Conservation (phyloP, 2,888 invertebrate genomes). For the Diarsia rubi region DNA sequence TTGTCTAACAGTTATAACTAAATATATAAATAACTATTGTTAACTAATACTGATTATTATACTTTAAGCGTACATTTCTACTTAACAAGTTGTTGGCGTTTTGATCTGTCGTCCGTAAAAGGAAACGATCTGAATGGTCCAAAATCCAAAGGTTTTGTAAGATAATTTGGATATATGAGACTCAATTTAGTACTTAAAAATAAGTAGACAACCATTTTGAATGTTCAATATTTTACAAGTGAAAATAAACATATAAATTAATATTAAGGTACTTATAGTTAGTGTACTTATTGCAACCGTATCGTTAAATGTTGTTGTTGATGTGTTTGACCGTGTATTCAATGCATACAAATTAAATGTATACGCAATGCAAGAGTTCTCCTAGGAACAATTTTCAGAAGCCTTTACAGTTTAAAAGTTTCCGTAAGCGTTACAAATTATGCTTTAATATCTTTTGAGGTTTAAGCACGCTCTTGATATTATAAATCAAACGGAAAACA, state of each 20-base stretch:
- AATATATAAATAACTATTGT: constrained; percentile 10
- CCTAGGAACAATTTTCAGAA: constrained; percentile 7
- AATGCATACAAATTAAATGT: constrained; percentile 44
- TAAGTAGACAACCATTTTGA: constrained; percentile 46
- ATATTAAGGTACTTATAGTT: constrained; percentile 39
- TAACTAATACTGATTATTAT: not conserved
- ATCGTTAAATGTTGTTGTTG: constrained; percentile 66
- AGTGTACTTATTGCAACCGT: constrained; percentile 51
- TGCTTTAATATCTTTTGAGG: not conserved
- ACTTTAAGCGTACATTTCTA: constrained; percentile 21
- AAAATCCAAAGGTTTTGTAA: constrained; percentile 30
- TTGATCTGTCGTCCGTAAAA: constrained; percentile 5
- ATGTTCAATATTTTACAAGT: constrained; percentile 55
- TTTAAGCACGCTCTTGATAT: constrained; percentile 1
- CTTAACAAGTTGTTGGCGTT: constrained; percentile 11
- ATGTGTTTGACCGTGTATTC: constrained; percentile 60
- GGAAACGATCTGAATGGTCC: constrained; percentile 8
- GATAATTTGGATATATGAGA: constrained; percentile 12
- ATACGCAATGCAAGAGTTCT: constrained; percentile 19
- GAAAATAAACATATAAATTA: constrained; percentile 40
- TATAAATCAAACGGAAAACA: constrained; percentile 35
- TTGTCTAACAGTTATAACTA: constrained; percentile 9
- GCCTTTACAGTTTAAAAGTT: not conserved
- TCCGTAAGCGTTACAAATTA: not conserved
- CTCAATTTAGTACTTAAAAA: constrained; percentile 51